Conservation (phyloP, 2,797 vertebrate genomes). For the Sebastiscus albofasciatus region DNA sequence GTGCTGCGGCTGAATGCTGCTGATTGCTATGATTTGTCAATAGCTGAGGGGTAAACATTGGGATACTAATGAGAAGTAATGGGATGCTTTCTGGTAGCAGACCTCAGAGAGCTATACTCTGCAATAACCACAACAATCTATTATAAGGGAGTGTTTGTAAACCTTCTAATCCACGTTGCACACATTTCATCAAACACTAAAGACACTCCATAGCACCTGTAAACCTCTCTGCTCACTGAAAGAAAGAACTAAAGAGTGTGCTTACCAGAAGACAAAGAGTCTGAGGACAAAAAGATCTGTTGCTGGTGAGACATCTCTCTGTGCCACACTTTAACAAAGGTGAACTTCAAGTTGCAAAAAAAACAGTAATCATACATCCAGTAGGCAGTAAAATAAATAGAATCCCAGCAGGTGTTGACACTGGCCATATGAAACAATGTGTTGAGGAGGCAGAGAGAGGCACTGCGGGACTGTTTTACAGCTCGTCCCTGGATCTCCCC, state of each 20-base stretch:
- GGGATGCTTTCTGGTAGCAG: conserved; percentile 56
- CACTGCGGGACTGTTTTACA: conserved; percentile 70
- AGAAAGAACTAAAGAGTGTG: background rate
- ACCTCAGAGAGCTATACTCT: conserved; percentile 38
- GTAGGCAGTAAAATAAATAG: background rate
- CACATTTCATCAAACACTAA: conserved; percentile 20
- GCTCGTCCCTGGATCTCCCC: conserved; percentile 55
- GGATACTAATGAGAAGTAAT: conserved; percentile 76
- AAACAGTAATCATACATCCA: conserved; percentile 10
- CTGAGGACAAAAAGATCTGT: conserved; percentile 24
- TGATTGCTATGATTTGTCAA: conserved; percentile 76
- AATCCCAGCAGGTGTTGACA: conserved; percentile 35
- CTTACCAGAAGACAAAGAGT: conserved; percentile 39
- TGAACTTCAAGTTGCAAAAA: conserved; percentile 16
- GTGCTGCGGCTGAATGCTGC: conserved; percentile 56
- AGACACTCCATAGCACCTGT: background rate
- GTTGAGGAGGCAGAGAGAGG: conserved; percentile 39
- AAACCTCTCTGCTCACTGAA: background rate
- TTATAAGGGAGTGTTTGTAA: conserved; percentile 36
- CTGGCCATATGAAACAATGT: conserved; percentile 41
- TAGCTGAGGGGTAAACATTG: conserved; percentile 64
- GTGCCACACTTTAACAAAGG: conserved; percentile 1
- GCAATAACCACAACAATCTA: conserved; percentile 55
- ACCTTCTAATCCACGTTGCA: conserved; percentile 2
- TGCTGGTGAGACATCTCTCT: conserved; percentile 12